Conservation (phyloP, 2,888 invertebrate genomes). For the Exephanes ischioxanthus region DNA sequence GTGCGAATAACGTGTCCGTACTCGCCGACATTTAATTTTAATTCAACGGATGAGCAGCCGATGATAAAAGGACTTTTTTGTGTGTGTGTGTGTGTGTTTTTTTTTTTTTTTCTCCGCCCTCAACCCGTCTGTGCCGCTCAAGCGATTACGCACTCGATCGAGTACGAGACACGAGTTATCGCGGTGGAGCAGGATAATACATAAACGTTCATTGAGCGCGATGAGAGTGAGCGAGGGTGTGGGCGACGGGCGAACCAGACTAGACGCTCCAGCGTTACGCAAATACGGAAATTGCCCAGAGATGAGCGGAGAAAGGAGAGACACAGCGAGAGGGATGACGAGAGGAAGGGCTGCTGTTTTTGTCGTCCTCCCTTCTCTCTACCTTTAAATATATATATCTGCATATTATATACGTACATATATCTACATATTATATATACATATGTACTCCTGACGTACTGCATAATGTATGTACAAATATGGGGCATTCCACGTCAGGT, state of each 20-base stretch:
- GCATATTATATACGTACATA: neutral
- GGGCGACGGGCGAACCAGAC: constrained; percentile 18
- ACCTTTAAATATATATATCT: neutral
- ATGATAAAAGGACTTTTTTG: neutral
- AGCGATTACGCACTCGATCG: constrained; percentile 60
- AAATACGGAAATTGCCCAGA: constrained; percentile 57
- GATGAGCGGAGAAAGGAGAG: constrained; percentile 57
- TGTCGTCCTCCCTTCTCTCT: constrained; percentile 39
- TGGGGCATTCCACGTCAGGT: too few species aligned
- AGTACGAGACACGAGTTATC: constrained; percentile 56
- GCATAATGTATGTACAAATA: neutral
- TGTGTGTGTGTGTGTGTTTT: too few species aligned
- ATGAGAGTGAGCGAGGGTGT: constrained; percentile 13
- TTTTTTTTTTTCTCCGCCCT: constrained; percentile 21
- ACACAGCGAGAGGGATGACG: constrained; percentile 45
- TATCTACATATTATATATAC: neutral
- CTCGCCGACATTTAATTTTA: constrained; percentile 22
- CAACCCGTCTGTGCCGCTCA: constrained; percentile 9
- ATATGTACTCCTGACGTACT: neutral
- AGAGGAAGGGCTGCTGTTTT: constrained; percentile 62
- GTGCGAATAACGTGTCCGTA: neutral
- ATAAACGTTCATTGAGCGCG: constrained; percentile 55
- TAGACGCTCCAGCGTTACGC: constrained; percentile 28
- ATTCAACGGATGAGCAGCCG: constrained; percentile 25
- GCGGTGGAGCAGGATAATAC: constrained; percentile 38